A percentile compares a stretch with the other conserved stretches of the same genome.
Conservation (phyloP, 2,797 vertebrate species). For the Erethizon dorsatum region DNA sequence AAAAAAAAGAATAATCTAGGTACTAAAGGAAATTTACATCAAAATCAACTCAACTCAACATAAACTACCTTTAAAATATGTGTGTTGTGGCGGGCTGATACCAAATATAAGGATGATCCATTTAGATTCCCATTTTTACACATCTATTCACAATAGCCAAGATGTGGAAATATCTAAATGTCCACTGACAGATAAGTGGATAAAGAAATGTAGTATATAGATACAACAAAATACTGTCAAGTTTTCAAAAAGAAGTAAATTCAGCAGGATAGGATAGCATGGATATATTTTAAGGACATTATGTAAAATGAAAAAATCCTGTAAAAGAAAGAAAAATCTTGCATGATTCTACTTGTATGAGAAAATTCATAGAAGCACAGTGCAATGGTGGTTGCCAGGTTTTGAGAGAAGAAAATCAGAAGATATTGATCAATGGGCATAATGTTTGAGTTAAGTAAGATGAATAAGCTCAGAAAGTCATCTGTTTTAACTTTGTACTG, state of each 20-base stretch:
- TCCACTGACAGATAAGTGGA: neutral
- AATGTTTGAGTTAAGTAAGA: neutral
- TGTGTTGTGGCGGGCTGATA: neutral
- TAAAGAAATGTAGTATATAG: neutral
- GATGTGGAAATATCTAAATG: neutral
- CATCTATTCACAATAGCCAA: neutral
- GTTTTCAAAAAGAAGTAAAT: neutral
- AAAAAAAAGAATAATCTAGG: too few species aligned
- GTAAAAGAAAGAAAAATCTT: neutral
- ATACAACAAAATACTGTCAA: neutral
- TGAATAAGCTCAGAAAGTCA: neutral
- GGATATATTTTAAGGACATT: neutral
- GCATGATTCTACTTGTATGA: neutral
- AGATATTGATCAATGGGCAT: neutral
- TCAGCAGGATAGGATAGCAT: neutral
- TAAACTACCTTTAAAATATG: neutral
- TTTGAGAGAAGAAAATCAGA: neutral
- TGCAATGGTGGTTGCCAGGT: neutral
- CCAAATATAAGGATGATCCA: neutral
- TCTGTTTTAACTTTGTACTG: neutral
- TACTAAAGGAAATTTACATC: neutral
- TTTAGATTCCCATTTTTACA: neutral
- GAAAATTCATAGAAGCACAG: neutral
- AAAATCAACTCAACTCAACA: neutral
- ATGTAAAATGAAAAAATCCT: neutral